Conservation (phyloP, 2,888 invertebrate genomes). For the Amorpha juglandis region DNA sequence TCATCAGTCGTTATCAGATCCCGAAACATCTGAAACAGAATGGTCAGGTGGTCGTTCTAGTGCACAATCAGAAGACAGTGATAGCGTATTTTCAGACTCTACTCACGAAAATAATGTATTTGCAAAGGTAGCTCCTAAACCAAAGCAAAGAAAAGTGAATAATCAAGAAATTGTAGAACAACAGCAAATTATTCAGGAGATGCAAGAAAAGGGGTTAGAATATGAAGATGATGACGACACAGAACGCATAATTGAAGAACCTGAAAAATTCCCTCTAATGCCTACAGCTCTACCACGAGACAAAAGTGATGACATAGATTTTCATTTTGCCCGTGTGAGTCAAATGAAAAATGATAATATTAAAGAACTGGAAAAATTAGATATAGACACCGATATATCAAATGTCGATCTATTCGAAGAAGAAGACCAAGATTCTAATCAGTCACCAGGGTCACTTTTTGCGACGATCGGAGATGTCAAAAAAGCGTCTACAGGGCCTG, state of each 20-base stretch:
- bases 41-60: constrained; percentile 86
- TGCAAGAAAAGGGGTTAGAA: constrained; percentile 75
- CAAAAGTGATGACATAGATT: constrained; percentile 80
- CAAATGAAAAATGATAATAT: constrained; percentile 81
- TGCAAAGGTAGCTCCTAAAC: constrained; percentile 83
- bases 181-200: constrained; percentile 76
- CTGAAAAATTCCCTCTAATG: constrained; percentile 54
- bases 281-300: constrained; percentile 65
- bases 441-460: constrained; percentile 87
- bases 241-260: constrained; percentile 69
- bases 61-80: constrained; percentile 90
- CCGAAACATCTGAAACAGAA: constrained; percentile 90
- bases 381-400: constrained; percentile 84
- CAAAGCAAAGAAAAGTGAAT: constrained; percentile 75
- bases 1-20: constrained; percentile 89
- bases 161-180: constrained; percentile 80
- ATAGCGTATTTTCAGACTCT: constrained; percentile 89
- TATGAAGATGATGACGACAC: constrained; percentile 64
- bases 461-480: constrained; percentile 90
- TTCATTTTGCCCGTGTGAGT: constrained; percentile 81
- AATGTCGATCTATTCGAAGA: constrained; percentile 85
- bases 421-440: constrained; percentile 85
- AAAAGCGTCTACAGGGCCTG: constrained; percentile 81
- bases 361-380: constrained; percentile 79
- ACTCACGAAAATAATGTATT: constrained; percentile 86